These are phyloP conservation scores for Florisuga fusca DNA, from an alignment of 2,797 vertebrate genomes.

Conservation along the genomic window DNA sequence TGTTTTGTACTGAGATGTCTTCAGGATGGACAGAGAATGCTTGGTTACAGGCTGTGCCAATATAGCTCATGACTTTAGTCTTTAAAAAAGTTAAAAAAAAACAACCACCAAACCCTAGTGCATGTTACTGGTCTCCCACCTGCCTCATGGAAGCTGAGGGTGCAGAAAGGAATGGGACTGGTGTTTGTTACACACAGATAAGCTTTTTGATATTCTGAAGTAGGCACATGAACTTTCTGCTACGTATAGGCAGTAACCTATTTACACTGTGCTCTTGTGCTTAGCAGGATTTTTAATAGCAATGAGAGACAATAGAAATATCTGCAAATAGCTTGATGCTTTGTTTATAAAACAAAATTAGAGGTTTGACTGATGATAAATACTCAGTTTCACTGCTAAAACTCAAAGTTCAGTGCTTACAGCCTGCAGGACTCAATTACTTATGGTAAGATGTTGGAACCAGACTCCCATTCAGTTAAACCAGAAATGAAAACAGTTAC, in stretches of 20 bases:
- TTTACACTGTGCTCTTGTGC: not conserved
- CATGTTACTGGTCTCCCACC: not conserved
- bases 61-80: not conserved
- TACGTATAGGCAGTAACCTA: not conserved
- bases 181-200: not conserved
- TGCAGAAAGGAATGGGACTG: not conserved
- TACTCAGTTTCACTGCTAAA: not conserved
- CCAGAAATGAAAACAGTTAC: not conserved
- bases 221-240: not conserved
- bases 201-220: not conserved
- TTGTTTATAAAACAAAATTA: not conserved
- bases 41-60: not conserved
- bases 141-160: not conserved
- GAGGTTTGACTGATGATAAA: not conserved
- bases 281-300: not conserved
- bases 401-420: not conserved
- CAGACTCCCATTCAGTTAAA: not conserved
- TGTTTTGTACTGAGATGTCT: slow-evolving; percentile 43
- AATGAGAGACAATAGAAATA: not conserved
- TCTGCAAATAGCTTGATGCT: not conserved
- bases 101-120: not conserved
- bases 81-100: not conserved
- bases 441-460: not conserved
- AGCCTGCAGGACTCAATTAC: not conserved
- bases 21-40: slow-evolving; percentile 31